Base-by-base conservation (phyloP, 2,113 vertebrate genomes). In the Muscicapa adusta region DNA sequence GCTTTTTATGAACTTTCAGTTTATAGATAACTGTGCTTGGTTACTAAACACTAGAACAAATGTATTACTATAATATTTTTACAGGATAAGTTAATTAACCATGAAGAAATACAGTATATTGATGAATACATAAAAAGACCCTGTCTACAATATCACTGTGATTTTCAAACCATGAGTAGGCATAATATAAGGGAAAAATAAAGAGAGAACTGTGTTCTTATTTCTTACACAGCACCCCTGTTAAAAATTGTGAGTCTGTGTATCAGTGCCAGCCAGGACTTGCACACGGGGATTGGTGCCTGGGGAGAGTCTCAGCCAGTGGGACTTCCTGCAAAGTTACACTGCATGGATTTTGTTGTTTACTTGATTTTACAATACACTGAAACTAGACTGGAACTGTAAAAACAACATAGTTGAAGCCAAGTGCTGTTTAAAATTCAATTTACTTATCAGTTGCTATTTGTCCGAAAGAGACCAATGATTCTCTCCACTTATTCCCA, bases 201-300 rank as follows among this genome's bases (percentile, higher is more conserved):
- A 15, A 76, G 14, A 43, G 6, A 77, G 17, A 73, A 57, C 9
- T 28, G 15, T 15, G 18, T 65, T 80, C 29, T 77, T 70, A 17
- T 62, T 75, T 43, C 26, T 65, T 63, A 47, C 20, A 25, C 61
- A 50, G 36, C 10, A 36, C 10, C 3, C 3, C 16, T 38, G 18
- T 34, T 60, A 75, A 56, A 79, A 60, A 33, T 26, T 34, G 9
- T 51, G 45, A 67, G 34, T 34, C 15, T 82, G 19, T 0, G 0
- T n/a, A 29, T 50, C 86, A 48, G 28, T 34, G 29, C 53, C 88
- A 61, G 50, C 38, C 68, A 63, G 60, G 48, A 40, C 82, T 13
- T 0, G 0, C 1, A 3, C 67, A 80, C 0, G 0, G 40, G 72
- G 45, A 19, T 6, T 0, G 1, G 22, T 43, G 70, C 26, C 38